Conservation (phyloP, 2,113 vertebrate species). For the Blennius ocellaris region DNA sequence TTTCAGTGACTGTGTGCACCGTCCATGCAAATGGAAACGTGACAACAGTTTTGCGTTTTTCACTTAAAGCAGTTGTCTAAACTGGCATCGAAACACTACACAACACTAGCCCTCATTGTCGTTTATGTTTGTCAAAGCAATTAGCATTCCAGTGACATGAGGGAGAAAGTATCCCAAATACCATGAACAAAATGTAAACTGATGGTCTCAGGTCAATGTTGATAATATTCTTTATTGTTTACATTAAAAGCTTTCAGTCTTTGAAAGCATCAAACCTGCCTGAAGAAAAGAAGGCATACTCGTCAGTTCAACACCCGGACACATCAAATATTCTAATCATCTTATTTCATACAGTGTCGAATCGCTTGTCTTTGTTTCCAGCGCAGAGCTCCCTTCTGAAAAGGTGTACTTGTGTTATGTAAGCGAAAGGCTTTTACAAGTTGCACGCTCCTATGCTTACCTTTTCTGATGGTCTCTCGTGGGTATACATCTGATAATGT, state of each 20-base stretch:
- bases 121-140: too few species aligned
- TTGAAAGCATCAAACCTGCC: constrained; percentile 43
- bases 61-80: too few species aligned
- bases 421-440: not conserved
- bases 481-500: constrained; percentile 20
- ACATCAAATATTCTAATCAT: constrained; percentile 49
- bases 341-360: constrained; percentile 44
- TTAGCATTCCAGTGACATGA: too few species aligned
- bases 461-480: constrained; percentile 4
- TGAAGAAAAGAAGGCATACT: constrained; percentile 35
- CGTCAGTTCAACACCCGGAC: constrained; percentile 56
- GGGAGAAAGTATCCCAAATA: too few species aligned
- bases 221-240: constrained; percentile 6
- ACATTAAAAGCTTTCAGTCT: constrained; percentile 13
- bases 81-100: too few species aligned
- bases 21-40: too few species aligned
- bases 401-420: not conserved
- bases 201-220: constrained; percentile 6
- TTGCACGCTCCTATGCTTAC: constrained; percentile 14
- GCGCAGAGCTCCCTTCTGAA: not conserved
- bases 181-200: too few species aligned
- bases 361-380: constrained; percentile 25
- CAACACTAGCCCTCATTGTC: too few species aligned
- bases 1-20: too few species aligned
- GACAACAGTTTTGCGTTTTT: too few species aligned